Evolutionary conservation across 2,113 vertebrate genomes (phyloP).

Genomic region (Leptocoma aspasia): DNA sequence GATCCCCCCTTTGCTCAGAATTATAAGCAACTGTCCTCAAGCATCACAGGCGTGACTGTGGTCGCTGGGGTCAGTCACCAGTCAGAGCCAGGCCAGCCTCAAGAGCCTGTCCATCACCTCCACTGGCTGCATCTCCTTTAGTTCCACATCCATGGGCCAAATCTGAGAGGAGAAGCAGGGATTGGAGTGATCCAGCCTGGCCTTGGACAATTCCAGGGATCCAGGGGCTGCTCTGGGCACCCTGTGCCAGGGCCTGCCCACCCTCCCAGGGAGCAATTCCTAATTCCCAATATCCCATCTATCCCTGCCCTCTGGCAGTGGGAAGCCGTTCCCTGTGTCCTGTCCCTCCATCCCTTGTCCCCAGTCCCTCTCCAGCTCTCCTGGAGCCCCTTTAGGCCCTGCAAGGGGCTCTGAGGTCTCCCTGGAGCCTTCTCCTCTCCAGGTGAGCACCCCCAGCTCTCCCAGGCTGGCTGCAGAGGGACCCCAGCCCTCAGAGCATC

Average conservation of each 20-base stretch:
- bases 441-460: not conserved
- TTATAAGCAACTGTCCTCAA: not conserved
- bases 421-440: not conserved
- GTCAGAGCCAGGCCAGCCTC: not conserved
- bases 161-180: not conserved
- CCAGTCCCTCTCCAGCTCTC: not conserved
- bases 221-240: not conserved
- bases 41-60: accelerated
- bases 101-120: not conserved
- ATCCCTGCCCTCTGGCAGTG: not conserved
- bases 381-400: not conserved
- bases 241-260: not conserved
- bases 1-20: not conserved
- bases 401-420: accelerated
- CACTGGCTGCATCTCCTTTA: accelerated
- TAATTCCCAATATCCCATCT: not conserved
- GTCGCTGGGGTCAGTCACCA: not conserved
- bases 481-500: not conserved
- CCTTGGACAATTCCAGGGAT: not conserved
- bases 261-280: not conserved
- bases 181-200: not conserved
- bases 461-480: not conserved
- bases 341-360: not conserved
- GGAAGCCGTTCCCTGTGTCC: not conserved
- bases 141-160: not conserved